phyloP scores from a whole-genome alignment of 53 echinoderm and acorn worm species.

The Apostichopus leukothele region DNA sequence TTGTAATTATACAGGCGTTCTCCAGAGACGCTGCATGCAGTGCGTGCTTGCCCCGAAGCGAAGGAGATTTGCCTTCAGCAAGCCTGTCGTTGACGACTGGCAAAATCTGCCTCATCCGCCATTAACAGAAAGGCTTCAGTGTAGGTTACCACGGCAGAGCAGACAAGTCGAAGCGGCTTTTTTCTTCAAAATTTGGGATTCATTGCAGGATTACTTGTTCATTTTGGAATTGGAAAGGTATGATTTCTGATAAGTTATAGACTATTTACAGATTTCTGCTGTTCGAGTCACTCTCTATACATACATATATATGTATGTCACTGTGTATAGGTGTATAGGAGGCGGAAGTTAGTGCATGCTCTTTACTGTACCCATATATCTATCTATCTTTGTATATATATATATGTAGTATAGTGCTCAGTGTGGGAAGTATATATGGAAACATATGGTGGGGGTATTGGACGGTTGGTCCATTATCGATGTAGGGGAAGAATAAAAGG shows the following conservation, averaged over 20 bases:
- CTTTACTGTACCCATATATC: not conserved
- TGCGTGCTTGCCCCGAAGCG: conserved; percentile 52
- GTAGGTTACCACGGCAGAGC: conserved; percentile 36
- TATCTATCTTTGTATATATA: not conserved
- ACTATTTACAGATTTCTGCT: not conserved
- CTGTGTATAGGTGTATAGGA: not conserved
- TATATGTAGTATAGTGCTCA: not conserved
- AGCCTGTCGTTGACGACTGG: conserved; percentile 53
- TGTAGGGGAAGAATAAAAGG: not conserved
- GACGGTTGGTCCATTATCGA: conserved; percentile 5
- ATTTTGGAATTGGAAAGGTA: conserved; percentile 37
- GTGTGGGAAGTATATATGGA: not conserved
- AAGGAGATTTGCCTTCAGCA: conserved; percentile 52
- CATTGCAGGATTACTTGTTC: conserved; percentile 43
- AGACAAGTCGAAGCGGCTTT: conserved; percentile 15
- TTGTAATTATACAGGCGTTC: conserved; percentile 51
- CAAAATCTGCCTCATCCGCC: conserved; percentile 49
- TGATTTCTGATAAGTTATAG: conserved; percentile 12
- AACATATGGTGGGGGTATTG: conserved; percentile 36
- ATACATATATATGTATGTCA: not conserved
- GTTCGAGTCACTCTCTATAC: not conserved
- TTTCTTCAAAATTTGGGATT: conserved; percentile 28
- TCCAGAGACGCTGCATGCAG: conserved; percentile 45
- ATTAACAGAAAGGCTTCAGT: conserved; percentile 27
- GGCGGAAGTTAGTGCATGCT: not conserved